These are phyloP conservation scores for Ormyrus nitidulus DNA, from an alignment of 2,888 invertebrate genomes.

Conservation along the genomic window DNA sequence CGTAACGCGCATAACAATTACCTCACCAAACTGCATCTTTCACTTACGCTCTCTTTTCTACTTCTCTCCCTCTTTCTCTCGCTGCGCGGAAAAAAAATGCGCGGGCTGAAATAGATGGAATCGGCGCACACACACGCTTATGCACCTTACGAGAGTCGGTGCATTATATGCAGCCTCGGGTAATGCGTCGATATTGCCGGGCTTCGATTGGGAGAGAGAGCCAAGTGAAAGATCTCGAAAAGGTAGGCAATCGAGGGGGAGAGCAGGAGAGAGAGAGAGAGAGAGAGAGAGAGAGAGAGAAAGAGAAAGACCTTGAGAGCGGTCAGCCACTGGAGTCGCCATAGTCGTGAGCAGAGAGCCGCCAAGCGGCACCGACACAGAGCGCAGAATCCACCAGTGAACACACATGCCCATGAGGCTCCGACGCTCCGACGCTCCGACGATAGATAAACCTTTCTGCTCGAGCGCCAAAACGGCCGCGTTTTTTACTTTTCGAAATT, in stretches of 20 bases:
- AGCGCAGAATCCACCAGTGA: conserved; percentile 12
- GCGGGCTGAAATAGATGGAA: conserved; percentile 44
- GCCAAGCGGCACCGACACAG: conserved; percentile 25
- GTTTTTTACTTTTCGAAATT: no score
- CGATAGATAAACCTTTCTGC: background rate
- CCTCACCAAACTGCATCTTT: conserved; percentile 31
- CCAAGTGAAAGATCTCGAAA: conserved; percentile 69
- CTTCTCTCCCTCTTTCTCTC: conserved; percentile 17
- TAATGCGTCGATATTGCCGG: conserved; percentile 46
- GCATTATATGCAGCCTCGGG: conserved; percentile 43
- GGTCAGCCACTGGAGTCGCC: conserved; percentile 70
- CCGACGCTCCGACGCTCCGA: background rate
- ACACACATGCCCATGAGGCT: background rate
- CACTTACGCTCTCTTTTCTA: conserved; percentile 37
- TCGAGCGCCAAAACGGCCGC: no score
- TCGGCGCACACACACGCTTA: conserved; percentile 21
- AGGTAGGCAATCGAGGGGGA: conserved; percentile 68
- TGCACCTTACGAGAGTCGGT: background rate
- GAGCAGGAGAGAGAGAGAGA: conserved; percentile 34
- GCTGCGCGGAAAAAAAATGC: conserved; percentile 1
- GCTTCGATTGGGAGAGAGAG: conserved; percentile 62
- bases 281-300: conserved; percentile 64
- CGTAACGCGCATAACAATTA: conserved; percentile 26
- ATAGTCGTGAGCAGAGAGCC: conserved; percentile 12
- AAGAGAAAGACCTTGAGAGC: conserved; percentile 72